Evolutionary conservation across 64 coral and sea anemone genomes (phyloP).

Genomic region (Stichodactyla mertensii): DNA sequence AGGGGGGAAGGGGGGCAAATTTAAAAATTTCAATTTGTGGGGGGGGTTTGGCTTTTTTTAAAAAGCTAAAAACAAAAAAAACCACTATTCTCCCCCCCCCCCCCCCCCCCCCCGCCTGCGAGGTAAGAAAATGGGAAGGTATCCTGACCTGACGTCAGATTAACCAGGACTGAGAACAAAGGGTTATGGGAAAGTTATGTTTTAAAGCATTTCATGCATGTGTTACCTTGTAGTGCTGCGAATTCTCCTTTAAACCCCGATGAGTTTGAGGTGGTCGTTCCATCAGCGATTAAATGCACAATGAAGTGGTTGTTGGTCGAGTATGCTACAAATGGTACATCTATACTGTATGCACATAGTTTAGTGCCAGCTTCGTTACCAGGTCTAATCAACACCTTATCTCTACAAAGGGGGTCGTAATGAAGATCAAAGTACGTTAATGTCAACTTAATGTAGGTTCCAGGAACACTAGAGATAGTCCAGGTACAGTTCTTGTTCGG

Average conservation of each 20-base stretch:
- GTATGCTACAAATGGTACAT: background rate
- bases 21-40: no score
- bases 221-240: background rate
- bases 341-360: background rate
- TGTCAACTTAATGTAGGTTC: slow-evolving; percentile 4
- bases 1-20: no score
- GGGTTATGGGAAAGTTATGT: background rate
- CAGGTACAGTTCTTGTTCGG: background rate
- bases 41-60: no score
- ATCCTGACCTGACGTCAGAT: background rate
- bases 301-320: background rate
- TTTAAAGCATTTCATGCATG: no score
- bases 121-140: background rate
- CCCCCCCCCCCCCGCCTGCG: no score
- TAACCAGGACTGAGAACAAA: background rate
- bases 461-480: background rate
- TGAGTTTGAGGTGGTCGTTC: background rate
- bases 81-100: no score
- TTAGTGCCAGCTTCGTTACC: background rate
- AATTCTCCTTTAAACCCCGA: background rate
- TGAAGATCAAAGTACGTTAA: background rate
- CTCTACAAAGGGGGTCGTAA: background rate
- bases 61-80: no score
- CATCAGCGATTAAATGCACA: background rate
- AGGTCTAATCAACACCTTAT: background rate